Evolutionary conservation across 2,888 invertebrate genomes (phyloP), one percentile per base, ranked within the genome.

Genomic region (Eulithis prunata): DNA sequence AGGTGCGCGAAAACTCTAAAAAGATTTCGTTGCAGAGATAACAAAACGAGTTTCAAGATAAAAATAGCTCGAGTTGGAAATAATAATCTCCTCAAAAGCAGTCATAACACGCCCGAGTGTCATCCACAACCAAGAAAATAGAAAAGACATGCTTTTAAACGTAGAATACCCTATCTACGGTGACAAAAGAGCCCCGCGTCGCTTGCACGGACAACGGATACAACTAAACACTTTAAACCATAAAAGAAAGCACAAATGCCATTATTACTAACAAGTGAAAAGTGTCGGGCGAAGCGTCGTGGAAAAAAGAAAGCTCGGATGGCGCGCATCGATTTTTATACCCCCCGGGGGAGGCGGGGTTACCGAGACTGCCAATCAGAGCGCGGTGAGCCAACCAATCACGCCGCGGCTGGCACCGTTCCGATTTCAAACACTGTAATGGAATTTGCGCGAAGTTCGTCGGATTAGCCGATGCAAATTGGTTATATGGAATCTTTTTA

Each of bases 261-360:
- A 89, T 91, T 92, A 92, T 90, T 87, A 90, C 83, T 84, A 83
- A 85, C 88, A 89, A 87, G 86, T 79, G 87, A 80, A 80, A 86
- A 90, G 90, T 90, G 91, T 92, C 82, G 83, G 75, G 72, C 79
- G 87, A 81, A 84, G 87, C 88, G 86, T 78, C 85, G 83, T 72
- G 74, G 82, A 85, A 90, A 90, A 91, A 93, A 89, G 88, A 91
- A 82, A 78, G 83, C 72, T 78, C 71, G 76, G 67, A 64, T 75
- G 72, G 73, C 76, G 80, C 79, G 87, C 91, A 93, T 93, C 89
- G 93, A 93, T 93, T 93, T 93, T 93, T 92, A 91, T 92, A 90
- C 84, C 87, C 87, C 85, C 83, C 77, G 71, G 78, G 90, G 84
- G 80, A 77, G 91, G 91, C 89, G 90, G 91, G 89, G 90, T 89